Evolutionary conservation across 2,888 invertebrate genomes (phyloP).

Genomic region (Dasypogon diadema): DNA sequence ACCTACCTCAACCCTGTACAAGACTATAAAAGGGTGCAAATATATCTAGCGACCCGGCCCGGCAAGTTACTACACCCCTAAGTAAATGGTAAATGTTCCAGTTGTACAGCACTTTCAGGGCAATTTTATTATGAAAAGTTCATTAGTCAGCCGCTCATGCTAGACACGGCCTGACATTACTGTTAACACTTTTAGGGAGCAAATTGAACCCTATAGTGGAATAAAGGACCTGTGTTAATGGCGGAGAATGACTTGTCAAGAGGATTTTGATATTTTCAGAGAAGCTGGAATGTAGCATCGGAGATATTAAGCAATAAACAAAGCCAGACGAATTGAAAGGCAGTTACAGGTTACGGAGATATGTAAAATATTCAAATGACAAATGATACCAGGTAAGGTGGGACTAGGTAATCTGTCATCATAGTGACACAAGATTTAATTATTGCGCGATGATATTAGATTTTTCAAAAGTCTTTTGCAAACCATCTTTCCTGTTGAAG

Average conservation of each 20-base stretch:
- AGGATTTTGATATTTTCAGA: too few relatives aligned
- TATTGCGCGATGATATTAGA: too few relatives aligned
- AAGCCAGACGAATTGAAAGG: too few relatives aligned
- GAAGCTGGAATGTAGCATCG: too few relatives aligned
- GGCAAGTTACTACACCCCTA: background rate
- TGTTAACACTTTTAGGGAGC: background rate
- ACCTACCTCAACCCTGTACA: background rate
- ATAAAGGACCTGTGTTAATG: background rate
- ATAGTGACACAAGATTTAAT: too few relatives aligned
- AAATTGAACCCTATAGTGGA: background rate
- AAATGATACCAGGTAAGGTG: too few relatives aligned
- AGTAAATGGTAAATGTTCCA: background rate
- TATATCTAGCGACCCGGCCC: background rate
- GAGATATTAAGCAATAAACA: too few relatives aligned
- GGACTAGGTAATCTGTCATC: too few relatives aligned
- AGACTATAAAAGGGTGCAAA: background rate
- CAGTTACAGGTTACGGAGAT: too few relatives aligned
- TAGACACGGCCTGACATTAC: background rate
- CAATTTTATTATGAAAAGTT: background rate
- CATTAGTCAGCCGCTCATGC: background rate
- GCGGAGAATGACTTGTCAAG: background rate
- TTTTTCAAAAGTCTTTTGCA: too few relatives aligned
- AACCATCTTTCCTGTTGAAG: too few relatives aligned
- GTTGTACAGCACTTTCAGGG: background rate
- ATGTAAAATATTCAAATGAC: too few relatives aligned